These are phyloP conservation scores for Tilapia sparmanii DNA, from an alignment of 2,113 vertebrate genomes.

Conservation along the genomic window DNA sequence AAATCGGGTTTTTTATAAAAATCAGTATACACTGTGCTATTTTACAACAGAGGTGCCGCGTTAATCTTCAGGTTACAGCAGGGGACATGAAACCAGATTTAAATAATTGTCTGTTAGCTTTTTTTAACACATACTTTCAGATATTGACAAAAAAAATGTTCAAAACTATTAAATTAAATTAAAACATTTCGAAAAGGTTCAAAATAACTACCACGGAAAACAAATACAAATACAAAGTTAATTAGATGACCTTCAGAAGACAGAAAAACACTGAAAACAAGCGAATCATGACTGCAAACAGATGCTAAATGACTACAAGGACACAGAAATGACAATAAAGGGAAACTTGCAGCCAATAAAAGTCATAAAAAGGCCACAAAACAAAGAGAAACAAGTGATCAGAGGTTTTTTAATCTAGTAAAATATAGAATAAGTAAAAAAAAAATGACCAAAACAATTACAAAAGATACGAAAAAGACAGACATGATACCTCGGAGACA, in stretches of 20 bases:
- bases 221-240: background rate
- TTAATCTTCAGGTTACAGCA: background rate
- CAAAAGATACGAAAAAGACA: background rate
- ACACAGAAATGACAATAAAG: background rate
- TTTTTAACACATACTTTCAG: background rate
- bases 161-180: background rate
- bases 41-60: background rate
- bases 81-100: background rate
- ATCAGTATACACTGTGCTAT: background rate
- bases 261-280: background rate
- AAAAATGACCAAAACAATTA: fast-evolving
- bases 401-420: background rate
- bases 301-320: background rate
- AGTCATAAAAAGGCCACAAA: background rate
- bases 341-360: background rate
- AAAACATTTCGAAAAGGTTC: background rate
- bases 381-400: background rate
- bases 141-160: background rate
- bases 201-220: fast-evolving
- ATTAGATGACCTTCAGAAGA: background rate
- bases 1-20: fast-evolving
- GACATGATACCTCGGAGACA: background rate
- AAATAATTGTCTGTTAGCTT: background rate
- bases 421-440: background rate
- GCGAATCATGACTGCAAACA: background rate